Base-by-base conservation (phyloP, 2,888 invertebrate species). In the Ophion costatus region DNA sequence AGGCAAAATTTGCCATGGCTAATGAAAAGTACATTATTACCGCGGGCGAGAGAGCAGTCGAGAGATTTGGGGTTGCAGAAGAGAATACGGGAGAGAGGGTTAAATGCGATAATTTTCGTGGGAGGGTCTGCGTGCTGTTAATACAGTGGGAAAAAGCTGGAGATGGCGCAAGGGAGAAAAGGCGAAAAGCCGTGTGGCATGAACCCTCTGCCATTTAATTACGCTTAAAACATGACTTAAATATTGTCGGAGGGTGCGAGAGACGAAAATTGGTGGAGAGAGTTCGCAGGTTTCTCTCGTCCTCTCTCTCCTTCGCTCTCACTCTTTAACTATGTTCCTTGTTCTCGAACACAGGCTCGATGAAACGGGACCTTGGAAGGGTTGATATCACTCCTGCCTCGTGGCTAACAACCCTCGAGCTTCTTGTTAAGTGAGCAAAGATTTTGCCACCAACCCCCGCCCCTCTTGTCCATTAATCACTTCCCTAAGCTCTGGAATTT, bases 191-290 rank as follows among this genome's bases (percentile, higher is more conserved):
- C 89, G 88, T 57, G 70, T 83, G 77, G 79, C 84, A 83, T 90
- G 89, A 89, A 91, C 91, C 92, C 92, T 92, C 91, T 89, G 91
- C 92, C 91, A 92, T 93, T 92, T 93, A 93, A 93, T 93, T 93
- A 93, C 91, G 91, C 92, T 91, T 93, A 92, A 93, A 93, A 93
- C 93, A 93, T 93, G 91, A 92, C 92, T 93, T 92, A 92, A 93
- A 93, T 92, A 92, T 92, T 91, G 92, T 92, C 90, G 90, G 89
- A 93, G 92, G 92, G 92, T 90, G 91, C 88, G 79, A 79, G 75
- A 79, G 73, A 83, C 84, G 82, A 86, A 75, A 87, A 84, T 88
- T 88, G 88, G 90, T 91, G 89, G 90, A 91, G 89, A 88, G 90
- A 89, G 90, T 69, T 69, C 9, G 33, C 29, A 70, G 51, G n/a